Percentiles rank a stretch among this genome's conserved stretches.
Conservation (phyloP, 1,140 invertebrate species). For the Drosophila watanabei region DNA sequence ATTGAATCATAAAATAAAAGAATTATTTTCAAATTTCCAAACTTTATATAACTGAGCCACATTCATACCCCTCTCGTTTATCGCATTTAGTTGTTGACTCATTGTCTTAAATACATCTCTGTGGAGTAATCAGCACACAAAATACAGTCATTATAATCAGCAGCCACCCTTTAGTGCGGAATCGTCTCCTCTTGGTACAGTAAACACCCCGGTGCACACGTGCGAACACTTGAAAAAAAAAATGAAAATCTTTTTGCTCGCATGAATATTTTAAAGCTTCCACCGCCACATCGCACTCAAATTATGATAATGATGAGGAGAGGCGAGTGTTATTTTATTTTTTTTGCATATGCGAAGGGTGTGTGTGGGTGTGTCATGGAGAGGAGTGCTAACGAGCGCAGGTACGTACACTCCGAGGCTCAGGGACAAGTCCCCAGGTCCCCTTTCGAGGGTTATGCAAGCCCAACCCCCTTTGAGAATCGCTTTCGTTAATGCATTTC, state of each 20-base stretch:
- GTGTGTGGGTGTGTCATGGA: slow-evolving; percentile 9
- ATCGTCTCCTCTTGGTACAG: slow-evolving; percentile 19
- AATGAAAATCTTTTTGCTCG: slow-evolving; percentile 59
- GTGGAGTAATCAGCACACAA: slow-evolving; percentile 51
- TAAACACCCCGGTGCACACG: slow-evolving; percentile 64
- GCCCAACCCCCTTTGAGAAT: slow-evolving; percentile 34
- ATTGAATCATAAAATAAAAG: not conserved
- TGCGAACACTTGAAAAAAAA: slow-evolving; percentile 66
- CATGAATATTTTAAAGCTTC: slow-evolving; percentile 79
- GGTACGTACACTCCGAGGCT: slow-evolving; percentile 56
- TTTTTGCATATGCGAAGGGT: slow-evolving; percentile 31
- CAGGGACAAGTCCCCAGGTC: slow-evolving; percentile 50
- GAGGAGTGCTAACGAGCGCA: slow-evolving; percentile 66
- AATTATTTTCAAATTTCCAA: not conserved
- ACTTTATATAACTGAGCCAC: not conserved
- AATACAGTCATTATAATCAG: slow-evolving; percentile 64
- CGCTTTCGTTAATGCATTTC: slow-evolving; percentile 71
- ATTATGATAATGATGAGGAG: slow-evolving; percentile 77
- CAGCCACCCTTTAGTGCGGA: not conserved
- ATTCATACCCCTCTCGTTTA: not conserved
- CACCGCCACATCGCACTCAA: slow-evolving; percentile 67
- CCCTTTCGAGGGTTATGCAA: slow-evolving; percentile 13
- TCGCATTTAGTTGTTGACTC: slow-evolving; percentile 24
- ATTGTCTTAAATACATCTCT: slow-evolving; percentile 26
- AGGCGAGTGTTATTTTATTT: slow-evolving; percentile 56